A percentile compares a stretch with the other conserved stretches of the same genome.
Evolutionary conservation across 2,888 invertebrate species (phyloP).

Genomic region (Slavum lentiscoides): DNA sequence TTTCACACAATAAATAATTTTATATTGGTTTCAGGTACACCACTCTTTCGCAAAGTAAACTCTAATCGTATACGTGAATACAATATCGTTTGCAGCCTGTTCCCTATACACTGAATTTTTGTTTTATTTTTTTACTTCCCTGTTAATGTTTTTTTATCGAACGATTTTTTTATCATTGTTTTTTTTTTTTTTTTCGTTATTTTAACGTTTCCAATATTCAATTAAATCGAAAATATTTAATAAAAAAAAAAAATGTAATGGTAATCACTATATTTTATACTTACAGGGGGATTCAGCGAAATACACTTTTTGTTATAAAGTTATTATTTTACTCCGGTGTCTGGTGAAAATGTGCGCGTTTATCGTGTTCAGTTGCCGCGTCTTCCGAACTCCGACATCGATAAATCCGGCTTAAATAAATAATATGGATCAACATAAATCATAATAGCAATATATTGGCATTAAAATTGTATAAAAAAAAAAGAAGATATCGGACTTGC

Average conservation of each 20-base stretch:
- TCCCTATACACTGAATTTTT: too few relatives aligned
- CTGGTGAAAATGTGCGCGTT: background rate
- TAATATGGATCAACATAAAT: constrained; percentile 49
- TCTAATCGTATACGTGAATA: background rate
- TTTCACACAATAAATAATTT: background rate
- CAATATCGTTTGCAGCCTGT: too few relatives aligned
- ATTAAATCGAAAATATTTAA: background rate
- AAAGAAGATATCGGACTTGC: constrained; percentile 21
- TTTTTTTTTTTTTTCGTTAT: too few relatives aligned
- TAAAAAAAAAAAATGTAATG: background rate
- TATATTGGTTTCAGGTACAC: background rate
- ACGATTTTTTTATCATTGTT: too few relatives aligned
- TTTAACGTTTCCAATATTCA: too few relatives aligned
- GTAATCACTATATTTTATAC: background rate
- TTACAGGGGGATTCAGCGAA: background rate
- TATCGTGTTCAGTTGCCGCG: constrained; percentile 26
- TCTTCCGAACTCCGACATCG: constrained; percentile 22
- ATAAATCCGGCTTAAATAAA: constrained; percentile 53
- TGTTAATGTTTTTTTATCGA: too few relatives aligned
- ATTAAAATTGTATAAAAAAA: constrained; percentile 34
- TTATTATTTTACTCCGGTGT: constrained; percentile 19
- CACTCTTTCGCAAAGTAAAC: background rate
- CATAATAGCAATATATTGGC: constrained; percentile 51
- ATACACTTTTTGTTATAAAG: background rate
- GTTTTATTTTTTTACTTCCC: too few relatives aligned